Evolutionary conservation across 2,797 vertebrate species (phyloP), one percentile per base, ranked within the genome.

Genomic region (Mormyrops attenuatus): DNA sequence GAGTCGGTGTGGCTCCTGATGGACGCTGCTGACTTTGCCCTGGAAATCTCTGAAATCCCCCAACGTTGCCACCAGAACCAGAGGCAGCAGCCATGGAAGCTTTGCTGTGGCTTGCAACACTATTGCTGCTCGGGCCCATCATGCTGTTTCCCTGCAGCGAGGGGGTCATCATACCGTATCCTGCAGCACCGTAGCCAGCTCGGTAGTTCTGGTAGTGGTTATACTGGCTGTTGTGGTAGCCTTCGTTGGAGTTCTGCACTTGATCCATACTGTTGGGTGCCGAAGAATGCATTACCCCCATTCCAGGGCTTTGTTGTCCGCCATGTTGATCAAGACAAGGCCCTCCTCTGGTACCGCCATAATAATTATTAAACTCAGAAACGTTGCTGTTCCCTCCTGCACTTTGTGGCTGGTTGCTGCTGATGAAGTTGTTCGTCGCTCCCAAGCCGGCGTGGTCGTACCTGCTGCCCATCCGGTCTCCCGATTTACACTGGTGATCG

Each of bases 221-320:
- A 92, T 97, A 97, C 90, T 96, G 97, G 93, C 95, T 96, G 95
- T 92, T 94, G 93, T 80, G 73, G 17, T 96, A 97, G 89, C 96
- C 97, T 93, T 97, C 97, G 95, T 97, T 97, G 89, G 97, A 96
- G 96, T 97, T 97, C 90, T 97, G 97, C 93, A 97, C 94, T 95
- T 97, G 97, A 94, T 97, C 97, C 96, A 97, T 97, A 93, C 93
- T 94, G 94, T 85, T 90, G 91, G 90, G 77, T n/a, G 92, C 94
- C 93, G 94, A 94, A 93, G 96, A 96, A 94, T 94, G 96, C 96
- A 97, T 97, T 95, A 97, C 94, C 94, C 97, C 96, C 96, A 97
- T 95, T 96, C 97, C 97, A 96, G 97, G 97, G 98, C 98, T 99
- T 99, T 99, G 98, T 99, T 99, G 98, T 99, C 98, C 98, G 98